phyloP scores from a whole-genome alignment of 2,888 invertebrate species.

The Halictus ligatus region DNA sequence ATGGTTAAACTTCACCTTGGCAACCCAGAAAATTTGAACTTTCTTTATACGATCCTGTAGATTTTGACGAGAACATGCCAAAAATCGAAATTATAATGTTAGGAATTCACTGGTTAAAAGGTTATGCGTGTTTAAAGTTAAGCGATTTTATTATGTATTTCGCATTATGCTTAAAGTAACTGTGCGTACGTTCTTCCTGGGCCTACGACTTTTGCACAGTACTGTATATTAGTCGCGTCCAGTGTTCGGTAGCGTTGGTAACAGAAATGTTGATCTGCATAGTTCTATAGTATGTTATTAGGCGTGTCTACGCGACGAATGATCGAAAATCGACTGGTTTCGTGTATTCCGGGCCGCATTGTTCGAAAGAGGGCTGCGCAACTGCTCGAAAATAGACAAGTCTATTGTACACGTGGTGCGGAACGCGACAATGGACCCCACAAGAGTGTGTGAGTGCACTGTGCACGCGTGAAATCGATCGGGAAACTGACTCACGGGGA shows the following conservation, averaged over 20 bases:
- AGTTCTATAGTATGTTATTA: neutral
- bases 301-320: neutral
- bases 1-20: no score
- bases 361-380: slow-evolving; percentile 55
- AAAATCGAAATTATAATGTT: no score
- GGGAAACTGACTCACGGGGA: slow-evolving; percentile 57
- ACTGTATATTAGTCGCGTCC: neutral
- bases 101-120: no score
- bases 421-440: slow-evolving; percentile 51
- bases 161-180: no score
- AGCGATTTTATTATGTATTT: no score
- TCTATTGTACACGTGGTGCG: slow-evolving; percentile 50
- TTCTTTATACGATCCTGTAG: no score
- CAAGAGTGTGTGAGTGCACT: slow-evolving; percentile 1
- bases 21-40: no score
- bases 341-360: slow-evolving; percentile 27
- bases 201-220: neutral
- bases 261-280: neutral
- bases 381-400: slow-evolving; percentile 68
- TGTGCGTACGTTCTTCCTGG: no score
- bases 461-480: slow-evolving; percentile 66
- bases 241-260: neutral
- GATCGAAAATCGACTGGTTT: slow-evolving; percentile 44
- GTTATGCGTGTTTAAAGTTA: no score
- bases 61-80: no score